Evolutionary conservation across 2,113 vertebrate genomes (phyloP), one percentile per base, ranked within the genome.

Genomic region (Pluvialis apricaria): DNA sequence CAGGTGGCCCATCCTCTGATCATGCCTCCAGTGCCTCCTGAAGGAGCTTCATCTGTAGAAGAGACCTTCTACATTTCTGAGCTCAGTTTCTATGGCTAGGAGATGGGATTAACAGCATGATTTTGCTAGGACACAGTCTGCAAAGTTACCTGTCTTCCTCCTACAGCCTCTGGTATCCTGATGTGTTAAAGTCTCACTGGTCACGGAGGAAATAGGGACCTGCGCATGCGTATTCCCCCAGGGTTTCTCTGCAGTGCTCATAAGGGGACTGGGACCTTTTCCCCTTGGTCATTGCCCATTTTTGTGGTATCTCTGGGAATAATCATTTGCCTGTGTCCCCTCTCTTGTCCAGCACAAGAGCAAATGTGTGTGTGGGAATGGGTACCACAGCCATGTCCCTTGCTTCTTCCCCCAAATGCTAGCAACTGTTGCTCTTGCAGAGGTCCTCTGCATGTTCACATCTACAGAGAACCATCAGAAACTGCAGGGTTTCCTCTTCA

Each of bases 101-200:
- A 98, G 42, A 92, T 99, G 79, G 98, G 14, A 96, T 99, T 87
- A 98, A 98, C 87, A 98, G 93, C 89, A 98, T 99, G 98, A 98
- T 99, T 87, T 97, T 99, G 54, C 94, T 99, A 80, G 99, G 99
- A 34, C 98, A 98, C 97, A 98, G 98, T 73, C 96, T 99, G 54
- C 98, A 98, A 5, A 98, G 98, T 32, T 99, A 98, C 92, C 97
- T 99, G 61, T 99, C 98, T 28, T 97, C 98, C 16, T 99, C 98
- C 2, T 99, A 98, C 44, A 98, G 98, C 34, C 98, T 99, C 82
- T 98, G 98, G 92, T 98, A 98, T 94, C 98, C 98, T 19, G 97
- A 99, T 25, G 98, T 99, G 99, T 99, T 95, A 97, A 69, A 58
- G 25, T 34, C 38, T 54, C 31, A 36, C 5, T 2, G 3, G 34